Conservation (phyloP, 2,888 invertebrate genomes). For the Harpagoxenus sublaevis region DNA sequence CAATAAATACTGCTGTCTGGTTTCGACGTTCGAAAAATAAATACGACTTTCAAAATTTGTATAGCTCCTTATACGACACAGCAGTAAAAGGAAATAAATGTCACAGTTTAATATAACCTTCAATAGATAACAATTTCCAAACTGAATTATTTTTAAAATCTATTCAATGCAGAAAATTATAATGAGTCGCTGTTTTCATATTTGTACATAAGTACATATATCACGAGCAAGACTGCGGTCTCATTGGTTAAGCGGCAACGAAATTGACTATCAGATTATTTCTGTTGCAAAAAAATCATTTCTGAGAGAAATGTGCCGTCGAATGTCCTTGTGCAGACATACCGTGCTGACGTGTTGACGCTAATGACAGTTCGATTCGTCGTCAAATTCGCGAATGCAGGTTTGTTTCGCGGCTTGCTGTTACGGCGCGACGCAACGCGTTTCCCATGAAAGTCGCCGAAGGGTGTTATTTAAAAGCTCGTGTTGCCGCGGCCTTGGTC, state of each 20-base stretch:
- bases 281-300: neutral
- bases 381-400: neutral
- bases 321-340: neutral
- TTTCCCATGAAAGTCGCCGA: slow-evolving; percentile 28
- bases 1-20: neutral
- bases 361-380: neutral
- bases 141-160: neutral
- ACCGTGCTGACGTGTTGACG: neutral
- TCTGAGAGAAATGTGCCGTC: neutral
- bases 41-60: too few species aligned
- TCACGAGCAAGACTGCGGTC: too few species aligned
- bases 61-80: neutral
- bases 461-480: slow-evolving; percentile 48
- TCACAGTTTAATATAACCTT: neutral
- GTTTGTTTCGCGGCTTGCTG: neutral
- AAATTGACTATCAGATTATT: neutral
- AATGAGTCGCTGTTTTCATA: too few species aligned
- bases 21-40: neutral
- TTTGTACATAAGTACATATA: too few species aligned
- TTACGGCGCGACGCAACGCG: neutral
- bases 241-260: neutral
- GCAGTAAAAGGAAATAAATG: too few species aligned
- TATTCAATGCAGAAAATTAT: too few species aligned
- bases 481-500: slow-evolving; percentile 18
- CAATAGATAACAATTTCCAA: neutral